A percentile compares a stretch with the other conserved stretches of the same genome.
Conservation (phyloP, 2,888 invertebrate genomes). For the Drosophila rellima region DNA sequence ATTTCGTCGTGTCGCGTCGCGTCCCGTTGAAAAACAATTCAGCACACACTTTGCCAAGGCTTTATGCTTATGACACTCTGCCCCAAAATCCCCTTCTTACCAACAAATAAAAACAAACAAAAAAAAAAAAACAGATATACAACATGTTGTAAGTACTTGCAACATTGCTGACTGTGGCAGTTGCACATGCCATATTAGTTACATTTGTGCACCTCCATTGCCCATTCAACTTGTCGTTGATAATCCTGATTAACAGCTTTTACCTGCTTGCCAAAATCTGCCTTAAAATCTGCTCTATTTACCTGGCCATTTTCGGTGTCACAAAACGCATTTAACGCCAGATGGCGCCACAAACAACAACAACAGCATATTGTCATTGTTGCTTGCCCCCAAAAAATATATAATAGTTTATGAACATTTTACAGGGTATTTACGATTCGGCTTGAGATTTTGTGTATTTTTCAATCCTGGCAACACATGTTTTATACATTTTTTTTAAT, state of each 20-base stretch:
- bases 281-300: constrained; percentile 34
- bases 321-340: constrained; percentile 32
- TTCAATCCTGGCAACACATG: background rate
- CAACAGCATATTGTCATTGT: background rate
- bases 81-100: background rate
- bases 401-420: background rate
- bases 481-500: too few species aligned
- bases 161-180: constrained; percentile 1
- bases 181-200: constrained; percentile 48
- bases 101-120: too few species aligned
- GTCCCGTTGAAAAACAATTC: constrained; percentile 54
- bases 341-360: constrained; percentile 44
- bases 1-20: background rate
- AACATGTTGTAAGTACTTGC: constrained; percentile 11
- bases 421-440: background rate
- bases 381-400: constrained; percentile 3
- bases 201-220: constrained; percentile 28
- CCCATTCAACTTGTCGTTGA: constrained; percentile 37
- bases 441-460: background rate
- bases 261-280: constrained; percentile 19
- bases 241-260: constrained; percentile 57
- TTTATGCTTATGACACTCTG: constrained; percentile 22
- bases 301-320: constrained; percentile 26
- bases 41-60: constrained; percentile 28
- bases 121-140: background rate